Percentiles rank a stretch among this genome's conserved stretches.
Conservation (phyloP, 2,888 invertebrate species). For the Archips xylosteana region DNA sequence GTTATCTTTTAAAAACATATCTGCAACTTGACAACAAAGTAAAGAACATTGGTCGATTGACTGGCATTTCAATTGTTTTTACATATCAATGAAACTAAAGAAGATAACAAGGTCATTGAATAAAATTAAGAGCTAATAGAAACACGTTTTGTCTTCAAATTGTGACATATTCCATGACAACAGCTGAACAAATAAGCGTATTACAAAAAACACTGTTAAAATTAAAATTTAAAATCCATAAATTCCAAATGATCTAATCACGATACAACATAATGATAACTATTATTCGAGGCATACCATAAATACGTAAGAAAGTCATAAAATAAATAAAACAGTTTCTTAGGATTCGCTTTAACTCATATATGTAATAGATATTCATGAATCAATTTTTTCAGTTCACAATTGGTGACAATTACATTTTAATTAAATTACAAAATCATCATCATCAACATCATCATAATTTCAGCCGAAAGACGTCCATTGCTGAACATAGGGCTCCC, state of each 20-base stretch:
- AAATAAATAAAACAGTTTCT: neutral
- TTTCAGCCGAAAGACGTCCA: too few relatives aligned
- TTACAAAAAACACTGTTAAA: neutral
- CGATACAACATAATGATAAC: neutral
- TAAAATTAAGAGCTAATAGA: neutral
- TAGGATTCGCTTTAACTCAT: neutral
- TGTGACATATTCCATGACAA: neutral
- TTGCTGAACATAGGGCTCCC: too few relatives aligned
- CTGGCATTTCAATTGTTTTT: neutral
- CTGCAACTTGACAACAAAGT: neutral
- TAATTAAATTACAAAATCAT: too few relatives aligned
- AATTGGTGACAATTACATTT: too few relatives aligned
- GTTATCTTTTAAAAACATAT: neutral
- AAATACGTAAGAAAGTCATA: neutral
- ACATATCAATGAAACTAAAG: neutral
- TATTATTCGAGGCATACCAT: neutral
- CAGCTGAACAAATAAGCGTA: conserved; percentile 3
- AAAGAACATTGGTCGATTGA: neutral
- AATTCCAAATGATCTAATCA: neutral
- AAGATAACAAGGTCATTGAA: neutral
- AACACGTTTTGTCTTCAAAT: neutral
- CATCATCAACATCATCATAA: too few relatives aligned
- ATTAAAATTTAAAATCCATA: neutral
- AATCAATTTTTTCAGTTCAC: too few relatives aligned
- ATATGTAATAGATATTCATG: too few relatives aligned